These are phyloP conservation scores for Chrysomallon squamiferum DNA, from an alignment of 1,140 invertebrate genomes.

Conservation along the genomic window DNA sequence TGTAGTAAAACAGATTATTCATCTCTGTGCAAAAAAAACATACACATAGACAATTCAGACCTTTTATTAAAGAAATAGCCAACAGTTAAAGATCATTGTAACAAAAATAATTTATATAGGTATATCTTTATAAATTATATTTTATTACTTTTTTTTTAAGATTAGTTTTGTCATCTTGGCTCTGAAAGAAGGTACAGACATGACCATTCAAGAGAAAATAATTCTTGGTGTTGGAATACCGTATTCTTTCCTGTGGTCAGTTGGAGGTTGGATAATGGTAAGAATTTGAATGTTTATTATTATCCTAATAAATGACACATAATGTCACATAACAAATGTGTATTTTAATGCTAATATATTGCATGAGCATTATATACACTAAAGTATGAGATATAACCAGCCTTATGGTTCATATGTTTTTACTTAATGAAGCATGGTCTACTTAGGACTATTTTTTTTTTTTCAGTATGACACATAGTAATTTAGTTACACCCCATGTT, in stretches of 20 bases:
- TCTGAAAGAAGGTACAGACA: slow-evolving; percentile 35
- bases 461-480: too few species aligned
- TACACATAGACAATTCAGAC: too few species aligned
- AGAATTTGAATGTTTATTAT: slow-evolving; percentile 2
- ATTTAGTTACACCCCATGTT: too few species aligned
- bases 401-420: too few species aligned
- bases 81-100: too few species aligned
- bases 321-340: neutral
- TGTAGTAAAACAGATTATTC: too few species aligned
- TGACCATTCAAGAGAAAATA: slow-evolving; percentile 33
- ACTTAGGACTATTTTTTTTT: too few species aligned
- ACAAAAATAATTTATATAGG: too few species aligned
- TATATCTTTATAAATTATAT: neutral
- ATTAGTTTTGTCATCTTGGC: slow-evolving; percentile 48
- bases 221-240: slow-evolving; percentile 44
- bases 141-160: slow-evolving; percentile 27
- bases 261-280: slow-evolving; percentile 48
- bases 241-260: slow-evolving; percentile 41
- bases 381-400: neutral
- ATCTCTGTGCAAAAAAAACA: too few species aligned
- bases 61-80: too few species aligned
- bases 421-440: too few species aligned
- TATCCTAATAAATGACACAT: neutral
- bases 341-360: neutral
- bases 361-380: neutral